Evolutionary conservation across 1,140 invertebrate species (phyloP), one percentile per base, ranked within the genome.

Genomic region (Caerostris extrusa): DNA sequence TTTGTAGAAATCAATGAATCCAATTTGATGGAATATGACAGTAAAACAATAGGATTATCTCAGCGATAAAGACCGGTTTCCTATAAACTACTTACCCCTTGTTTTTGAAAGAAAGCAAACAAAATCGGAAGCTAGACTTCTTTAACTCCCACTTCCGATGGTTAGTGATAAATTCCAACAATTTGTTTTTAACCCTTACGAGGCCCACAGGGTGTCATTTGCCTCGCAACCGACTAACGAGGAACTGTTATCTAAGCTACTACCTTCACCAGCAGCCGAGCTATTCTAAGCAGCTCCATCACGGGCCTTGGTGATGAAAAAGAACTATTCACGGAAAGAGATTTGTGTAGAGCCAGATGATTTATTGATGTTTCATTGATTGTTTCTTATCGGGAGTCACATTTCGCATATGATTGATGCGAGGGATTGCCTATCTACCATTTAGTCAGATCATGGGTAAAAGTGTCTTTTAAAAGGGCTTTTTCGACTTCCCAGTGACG

Each of bases 321-420:
- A 7, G 12, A 17, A n/a, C 56, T 83, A 57, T 83, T 58, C 56
- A 58, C 3, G 82, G 82, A 14, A 58, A 58, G 55, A 58, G 82
- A 57, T 83, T 58, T 56, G 82, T 77, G 82, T 77, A 77, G 71
- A 34, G 34, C 34, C 34, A 55, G 71, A 64, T 91, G 90, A 91
- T 91, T 91, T 91, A 91, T 91, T 91, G 90, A 91, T 91, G 90
- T 91, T 91, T 53, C 90, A 91, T 91, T 91, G 90, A 91, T 91
- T 69, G 53, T 81, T n/a, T 53, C 71, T 91, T 91, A 91, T 91
- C 90, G 55, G 61, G 71, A 91, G 69, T 91, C 90, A 91, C 90
- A 91, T 91, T 91, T 91, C 90, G 77, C 90, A 82, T 91, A 91
- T 91, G 90, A 91, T 91, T 81, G 90, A 91, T 91, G 90, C 55